Conservation (phyloP, 1,140 invertebrate species). For the Carposina sasakii region DNA sequence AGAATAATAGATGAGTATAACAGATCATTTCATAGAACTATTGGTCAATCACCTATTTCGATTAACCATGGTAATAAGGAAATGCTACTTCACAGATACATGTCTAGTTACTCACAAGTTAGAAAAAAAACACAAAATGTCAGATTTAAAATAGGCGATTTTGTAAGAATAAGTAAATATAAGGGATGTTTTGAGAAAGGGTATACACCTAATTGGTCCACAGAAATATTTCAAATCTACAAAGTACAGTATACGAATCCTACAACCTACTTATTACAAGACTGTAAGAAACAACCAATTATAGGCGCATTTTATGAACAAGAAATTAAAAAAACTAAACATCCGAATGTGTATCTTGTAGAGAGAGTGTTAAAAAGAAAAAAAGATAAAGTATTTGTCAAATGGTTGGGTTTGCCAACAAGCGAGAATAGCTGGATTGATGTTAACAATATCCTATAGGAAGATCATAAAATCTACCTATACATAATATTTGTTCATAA, state of each 20-base stretch:
- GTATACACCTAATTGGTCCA: slow-evolving; percentile 53
- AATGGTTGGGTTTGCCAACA: slow-evolving; percentile 43
- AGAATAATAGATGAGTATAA: slow-evolving; percentile 56
- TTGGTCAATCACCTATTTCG: slow-evolving; percentile 49
- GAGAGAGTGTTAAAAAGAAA: slow-evolving; percentile 39
- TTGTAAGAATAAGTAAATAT: slow-evolving; percentile 46
- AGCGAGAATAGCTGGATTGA: slow-evolving; percentile 41
- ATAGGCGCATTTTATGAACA: not conserved
- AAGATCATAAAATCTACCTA: slow-evolving; percentile 50
- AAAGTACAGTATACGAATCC: not conserved
- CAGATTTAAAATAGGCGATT: slow-evolving; percentile 37
- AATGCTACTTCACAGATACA: slow-evolving; percentile 6
- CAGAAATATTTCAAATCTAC: slow-evolving; percentile 48
- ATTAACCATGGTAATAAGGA: slow-evolving; percentile 36
- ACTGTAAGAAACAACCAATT: slow-evolving; percentile 26
- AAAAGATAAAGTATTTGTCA: slow-evolving; percentile 40
- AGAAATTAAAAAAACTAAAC: not conserved
- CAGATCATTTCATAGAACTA: slow-evolving; percentile 53
- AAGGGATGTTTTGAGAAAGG: slow-evolving; percentile 50
- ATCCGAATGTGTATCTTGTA: slow-evolving; percentile 40
- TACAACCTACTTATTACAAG: slow-evolving; percentile 19
- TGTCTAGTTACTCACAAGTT: not conserved
- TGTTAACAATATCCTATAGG: slow-evolving; percentile 13
- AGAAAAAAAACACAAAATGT: slow-evolving; percentile 21
- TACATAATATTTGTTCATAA: slow-evolving; percentile 43